Evolutionary conservation across 1,140 invertebrate genomes (phyloP).

Genomic region (Lethrus apterus): DNA sequence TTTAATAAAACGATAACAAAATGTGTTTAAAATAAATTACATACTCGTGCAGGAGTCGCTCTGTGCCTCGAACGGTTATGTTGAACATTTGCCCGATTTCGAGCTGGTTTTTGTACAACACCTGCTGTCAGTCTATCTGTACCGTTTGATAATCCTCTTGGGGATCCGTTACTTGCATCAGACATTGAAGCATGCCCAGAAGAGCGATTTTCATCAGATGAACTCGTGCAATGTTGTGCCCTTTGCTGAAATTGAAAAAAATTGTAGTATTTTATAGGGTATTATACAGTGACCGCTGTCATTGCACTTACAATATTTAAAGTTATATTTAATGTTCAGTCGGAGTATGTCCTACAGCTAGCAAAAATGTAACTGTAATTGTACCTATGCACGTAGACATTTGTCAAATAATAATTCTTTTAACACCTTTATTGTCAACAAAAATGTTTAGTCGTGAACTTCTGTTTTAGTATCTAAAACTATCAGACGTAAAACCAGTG

Average conservation of each 20-base stretch:
- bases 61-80: constrained; percentile 55
- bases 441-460: no score
- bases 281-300: no score
- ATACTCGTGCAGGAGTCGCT: constrained; percentile 43
- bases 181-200: constrained; percentile 90
- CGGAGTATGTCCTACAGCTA: no score
- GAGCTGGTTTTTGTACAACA: constrained; percentile 53
- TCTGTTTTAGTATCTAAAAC: no score
- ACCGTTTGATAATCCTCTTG: constrained; percentile 53
- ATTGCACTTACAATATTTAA: no score
- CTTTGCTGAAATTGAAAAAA: constrained; percentile 46
- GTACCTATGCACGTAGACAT: no score
- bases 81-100: constrained; percentile 46
- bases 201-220: constrained; percentile 80
- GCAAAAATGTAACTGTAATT: no score
- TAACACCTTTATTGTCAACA: no score
- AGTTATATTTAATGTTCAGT: no score
- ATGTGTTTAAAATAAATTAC: no score
- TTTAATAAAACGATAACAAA: neutral
- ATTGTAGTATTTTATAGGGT: neutral
- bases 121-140: constrained; percentile 60
- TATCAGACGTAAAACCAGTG: no score
- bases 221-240: constrained; percentile 76
- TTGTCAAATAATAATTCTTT: no score
- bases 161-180: constrained; percentile 65